phyloP scores from a whole-genome alignment of 2,113 vertebrate genomes.

The Echinops telfairi region DNA sequence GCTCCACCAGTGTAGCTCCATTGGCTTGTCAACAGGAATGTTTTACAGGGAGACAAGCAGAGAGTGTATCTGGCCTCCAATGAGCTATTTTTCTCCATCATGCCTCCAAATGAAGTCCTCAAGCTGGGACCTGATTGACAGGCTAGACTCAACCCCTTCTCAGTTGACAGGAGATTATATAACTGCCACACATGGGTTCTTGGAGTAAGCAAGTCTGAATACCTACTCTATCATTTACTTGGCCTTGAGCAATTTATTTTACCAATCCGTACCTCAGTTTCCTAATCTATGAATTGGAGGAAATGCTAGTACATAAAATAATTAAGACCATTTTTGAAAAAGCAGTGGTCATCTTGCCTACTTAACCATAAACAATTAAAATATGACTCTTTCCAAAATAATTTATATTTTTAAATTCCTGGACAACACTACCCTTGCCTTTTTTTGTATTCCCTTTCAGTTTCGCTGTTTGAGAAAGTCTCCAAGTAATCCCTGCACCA shows the following conservation, averaged over 20 bases:
- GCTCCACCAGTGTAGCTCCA: too few species aligned
- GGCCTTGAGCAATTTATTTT: not conserved
- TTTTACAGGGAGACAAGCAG: too few species aligned
- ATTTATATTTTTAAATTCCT: slow-evolving; percentile 17
- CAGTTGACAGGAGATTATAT: too few species aligned
- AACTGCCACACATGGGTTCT: not conserved
- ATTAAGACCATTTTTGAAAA: slow-evolving; percentile 29
- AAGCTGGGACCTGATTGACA: not conserved
- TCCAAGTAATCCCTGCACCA: slow-evolving; percentile 12
- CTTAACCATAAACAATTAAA: slow-evolving; percentile 45
- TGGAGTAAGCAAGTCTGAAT: not conserved
- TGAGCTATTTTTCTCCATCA: too few species aligned
- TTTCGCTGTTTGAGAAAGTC: slow-evolving; percentile 40
- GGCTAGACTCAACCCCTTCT: not conserved
- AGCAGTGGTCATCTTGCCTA: not conserved
- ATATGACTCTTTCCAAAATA: not conserved
- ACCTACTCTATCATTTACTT: not conserved
- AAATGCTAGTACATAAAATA: slow-evolving; percentile 37
- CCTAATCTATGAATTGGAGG: not conserved
- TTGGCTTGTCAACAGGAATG: too few species aligned
- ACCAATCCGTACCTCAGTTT: not conserved
- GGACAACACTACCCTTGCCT: not conserved
- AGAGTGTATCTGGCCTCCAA: too few species aligned
- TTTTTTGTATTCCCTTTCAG: not conserved
- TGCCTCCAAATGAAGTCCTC: too few species aligned